Percentiles rank a stretch among this genome's conserved stretches.
phyloP scores from a whole-genome alignment of 2,113 vertebrate species.

The Amblyopsis rosae region DNA sequence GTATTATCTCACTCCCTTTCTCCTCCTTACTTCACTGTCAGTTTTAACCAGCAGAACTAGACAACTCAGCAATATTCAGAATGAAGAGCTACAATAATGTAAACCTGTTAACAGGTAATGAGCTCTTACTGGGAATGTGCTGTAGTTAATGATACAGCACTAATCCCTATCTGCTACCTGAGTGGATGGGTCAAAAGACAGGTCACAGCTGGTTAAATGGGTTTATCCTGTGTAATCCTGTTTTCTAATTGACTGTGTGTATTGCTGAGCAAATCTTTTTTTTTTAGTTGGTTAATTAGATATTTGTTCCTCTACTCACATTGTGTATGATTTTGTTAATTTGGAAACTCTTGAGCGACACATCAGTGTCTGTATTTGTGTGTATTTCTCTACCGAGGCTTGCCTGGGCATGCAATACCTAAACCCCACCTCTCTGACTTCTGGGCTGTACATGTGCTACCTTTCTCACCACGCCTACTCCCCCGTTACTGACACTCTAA shows the following conservation, averaged over 20 bases:
- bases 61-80: constrained; percentile 29
- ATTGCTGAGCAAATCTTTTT: too few species aligned
- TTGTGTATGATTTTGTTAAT: too few species aligned
- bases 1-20: constrained; percentile 15
- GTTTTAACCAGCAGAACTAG: constrained; percentile 20
- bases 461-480: constrained; percentile 10
- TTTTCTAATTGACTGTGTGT: too few species aligned
- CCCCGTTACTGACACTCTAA: constrained; percentile 11
- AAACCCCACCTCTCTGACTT: constrained; percentile 18
- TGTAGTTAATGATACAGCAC: too few species aligned
- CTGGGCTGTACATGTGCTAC: constrained; percentile 39
- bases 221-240: constrained; percentile 15
- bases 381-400: not conserved
- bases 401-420: constrained; percentile 28
- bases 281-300: too few species aligned
- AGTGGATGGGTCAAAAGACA: constrained; percentile 34
- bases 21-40: constrained; percentile 18
- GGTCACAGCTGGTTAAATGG: constrained; percentile 23
- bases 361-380: too few species aligned
- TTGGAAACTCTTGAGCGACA: too few species aligned
- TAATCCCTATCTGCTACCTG: not conserved
- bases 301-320: too few species aligned
- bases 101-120: too few species aligned
- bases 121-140: too few species aligned
- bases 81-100: constrained; percentile 14